Conservation (phyloP, 2,113 vertebrate species). For the Penelope pileata region DNA sequence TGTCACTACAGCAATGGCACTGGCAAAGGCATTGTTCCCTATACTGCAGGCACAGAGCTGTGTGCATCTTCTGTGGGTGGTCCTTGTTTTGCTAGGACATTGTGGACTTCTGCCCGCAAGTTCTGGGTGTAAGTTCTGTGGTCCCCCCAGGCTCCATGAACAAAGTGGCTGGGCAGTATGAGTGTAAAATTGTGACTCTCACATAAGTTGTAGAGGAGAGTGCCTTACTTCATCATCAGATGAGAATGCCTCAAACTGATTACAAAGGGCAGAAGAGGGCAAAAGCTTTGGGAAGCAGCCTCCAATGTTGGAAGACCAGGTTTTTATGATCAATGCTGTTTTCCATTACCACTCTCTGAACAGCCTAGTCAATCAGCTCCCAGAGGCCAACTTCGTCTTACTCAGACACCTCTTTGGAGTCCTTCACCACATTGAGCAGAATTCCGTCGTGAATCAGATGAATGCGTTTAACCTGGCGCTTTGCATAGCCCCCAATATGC, state of each 20-base stretch:
- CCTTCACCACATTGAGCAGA: slow-evolving; percentile 78
- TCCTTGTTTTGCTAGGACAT: not conserved
- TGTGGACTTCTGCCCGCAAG: rapidly evolving
- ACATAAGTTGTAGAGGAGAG: not conserved
- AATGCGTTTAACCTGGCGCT: slow-evolving; percentile 82
- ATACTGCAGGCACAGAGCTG: not conserved
- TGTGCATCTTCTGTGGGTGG: rapidly evolving
- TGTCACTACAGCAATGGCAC: not conserved
- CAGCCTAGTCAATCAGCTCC: slow-evolving; percentile 78
- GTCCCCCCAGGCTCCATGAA: not conserved
- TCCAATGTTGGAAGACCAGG: not conserved
- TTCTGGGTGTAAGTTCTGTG: not conserved
- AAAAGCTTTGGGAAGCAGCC: not conserved
- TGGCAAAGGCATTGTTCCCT: rapidly evolving
- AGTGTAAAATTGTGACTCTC: not conserved
- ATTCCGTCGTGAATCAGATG: slow-evolving; percentile 81
- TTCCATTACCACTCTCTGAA: not conserved
- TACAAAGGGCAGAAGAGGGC: not conserved
- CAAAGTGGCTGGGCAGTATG: not conserved
- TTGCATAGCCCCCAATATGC: slow-evolving; percentile 85
- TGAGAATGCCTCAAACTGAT: not conserved
- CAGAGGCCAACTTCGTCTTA: slow-evolving; percentile 77
- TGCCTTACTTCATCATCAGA: not conserved
- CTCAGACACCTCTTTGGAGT: slow-evolving; percentile 81
- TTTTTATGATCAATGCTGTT: not conserved